A percentile compares a stretch with the other conserved stretches of the same genome.
phyloP scores from a whole-genome alignment of 1,140 invertebrate species.

The Acromyrmex charruanus region DNA sequence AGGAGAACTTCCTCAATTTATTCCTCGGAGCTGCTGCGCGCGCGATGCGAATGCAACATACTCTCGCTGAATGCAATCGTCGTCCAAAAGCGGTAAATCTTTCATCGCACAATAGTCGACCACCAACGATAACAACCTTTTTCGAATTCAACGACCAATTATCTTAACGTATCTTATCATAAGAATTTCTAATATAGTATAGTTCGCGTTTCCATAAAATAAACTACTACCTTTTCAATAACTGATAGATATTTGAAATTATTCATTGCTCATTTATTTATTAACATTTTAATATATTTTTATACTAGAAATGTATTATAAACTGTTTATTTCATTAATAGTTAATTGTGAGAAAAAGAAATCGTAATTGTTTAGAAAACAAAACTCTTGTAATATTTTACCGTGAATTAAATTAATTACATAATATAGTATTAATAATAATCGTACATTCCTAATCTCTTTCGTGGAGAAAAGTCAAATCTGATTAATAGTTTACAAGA shows the following conservation, averaged over 20 bases:
- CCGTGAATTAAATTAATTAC: not conserved
- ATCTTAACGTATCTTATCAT: not conserved
- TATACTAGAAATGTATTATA: not conserved
- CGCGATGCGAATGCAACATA: conserved; percentile 34
- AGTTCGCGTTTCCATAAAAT: not conserved
- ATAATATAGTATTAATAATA: not conserved
- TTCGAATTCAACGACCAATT: conserved; percentile 31
- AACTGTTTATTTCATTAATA: not conserved
- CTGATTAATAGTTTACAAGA: not conserved
- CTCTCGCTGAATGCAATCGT: conserved; percentile 34
- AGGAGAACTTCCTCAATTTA: conserved; percentile 57
- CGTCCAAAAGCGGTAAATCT: conserved; percentile 42
- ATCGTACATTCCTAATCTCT: not conserved
- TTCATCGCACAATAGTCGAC: conserved; percentile 22
- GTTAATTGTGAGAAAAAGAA: not conserved
- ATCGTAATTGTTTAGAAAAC: not conserved
- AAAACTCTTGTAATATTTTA: not conserved
- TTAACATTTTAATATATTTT: not conserved
- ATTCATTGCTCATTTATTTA: not conserved
- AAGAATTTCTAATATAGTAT: conserved; percentile 25
- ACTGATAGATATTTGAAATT: not conserved
- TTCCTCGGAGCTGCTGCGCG: conserved; percentile 29
- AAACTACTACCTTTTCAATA: not conserved
- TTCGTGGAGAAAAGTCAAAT: not conserved
- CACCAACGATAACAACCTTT: conserved; percentile 22